Base-by-base conservation (phyloP, 2,113 vertebrate genomes). In the Accipiter cooperii region DNA sequence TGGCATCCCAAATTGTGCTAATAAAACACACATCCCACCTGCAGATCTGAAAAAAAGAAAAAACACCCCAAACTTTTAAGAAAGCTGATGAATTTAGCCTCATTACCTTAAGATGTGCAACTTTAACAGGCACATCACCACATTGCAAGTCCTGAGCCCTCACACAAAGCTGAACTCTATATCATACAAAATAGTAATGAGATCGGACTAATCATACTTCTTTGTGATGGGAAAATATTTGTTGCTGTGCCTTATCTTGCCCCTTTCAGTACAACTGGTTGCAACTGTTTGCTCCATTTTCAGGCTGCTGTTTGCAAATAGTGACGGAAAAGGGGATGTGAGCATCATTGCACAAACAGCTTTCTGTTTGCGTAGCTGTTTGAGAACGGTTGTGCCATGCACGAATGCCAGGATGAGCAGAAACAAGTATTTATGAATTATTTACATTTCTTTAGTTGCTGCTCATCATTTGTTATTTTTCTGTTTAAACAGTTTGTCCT, bases 401-500 rank as follows among this genome's bases (percentile, higher is more conserved):
- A 9, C 0, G 1, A 68, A 40, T 7, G 17, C 78, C 64, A 71
- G 64, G 73, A 89, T 0, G 28, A 58, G 75, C 66, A 93, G 76
- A 79, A 92, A 86, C 17, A 73, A 81, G 38, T 63, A 58, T 89
- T 89, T 93, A 79, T 91, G 49, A 92, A 95, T 94, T 93, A 91
- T 89, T 95, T 91, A 79, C 57, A 46, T 84, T 89, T 87, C 84
- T 92, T 84, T 28, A 57, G 69, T 95, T 79, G 63, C 74, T 84
- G 26, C 58, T 97, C 89, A 26, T 84, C 8, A 34, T 70, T 84
- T 88, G 64, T 49, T 93, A 34, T 88, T 94, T 88, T 87, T n/a
- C 92, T 89, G 51, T 96, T 97, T 84, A 92, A 97, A 87, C 60
- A 81, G 66, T 84, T 96, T 92, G 88, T 94, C 90, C 88, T 89